Evolutionary conservation across 2,797 vertebrate genomes (phyloP).

Genomic region (Thunnus albacares): DNA sequence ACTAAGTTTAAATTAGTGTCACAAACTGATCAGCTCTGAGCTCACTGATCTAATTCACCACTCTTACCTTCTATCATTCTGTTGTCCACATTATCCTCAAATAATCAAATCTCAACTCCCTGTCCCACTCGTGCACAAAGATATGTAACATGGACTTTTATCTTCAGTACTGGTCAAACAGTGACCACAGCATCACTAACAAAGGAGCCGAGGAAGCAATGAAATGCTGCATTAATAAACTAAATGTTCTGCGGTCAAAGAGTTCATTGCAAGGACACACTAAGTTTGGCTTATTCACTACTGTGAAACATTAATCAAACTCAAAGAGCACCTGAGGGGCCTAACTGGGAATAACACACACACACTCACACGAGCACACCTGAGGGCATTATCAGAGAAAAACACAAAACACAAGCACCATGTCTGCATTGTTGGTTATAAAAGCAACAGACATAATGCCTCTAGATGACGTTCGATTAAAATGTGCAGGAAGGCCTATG

Average conservation of each 20-base stretch:
- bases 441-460: background rate
- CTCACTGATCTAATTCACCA: background rate
- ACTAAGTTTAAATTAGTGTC: background rate
- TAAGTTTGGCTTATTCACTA: conserved; percentile 9
- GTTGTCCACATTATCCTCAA: background rate
- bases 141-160: conserved; percentile 43
- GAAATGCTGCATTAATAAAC: conserved; percentile 55
- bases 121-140: background rate
- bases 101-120: background rate
- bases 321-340: conserved; percentile 29
- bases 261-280: conserved; percentile 28
- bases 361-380: background rate
- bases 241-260: conserved; percentile 45
- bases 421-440: background rate
- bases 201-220: conserved; percentile 12
- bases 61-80: background rate
- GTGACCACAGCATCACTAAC: conserved; percentile 14
- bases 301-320: conserved; percentile 73
- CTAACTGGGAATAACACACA: conserved; percentile 11
- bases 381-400: background rate
- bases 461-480: background rate
- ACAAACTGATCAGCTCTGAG: background rate
- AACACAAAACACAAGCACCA: background rate
- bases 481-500: background rate
- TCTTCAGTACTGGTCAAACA: conserved; percentile 30